phyloP scores from a whole-genome alignment of 2,797 vertebrate genomes.

The Antennarius maculatus region DNA sequence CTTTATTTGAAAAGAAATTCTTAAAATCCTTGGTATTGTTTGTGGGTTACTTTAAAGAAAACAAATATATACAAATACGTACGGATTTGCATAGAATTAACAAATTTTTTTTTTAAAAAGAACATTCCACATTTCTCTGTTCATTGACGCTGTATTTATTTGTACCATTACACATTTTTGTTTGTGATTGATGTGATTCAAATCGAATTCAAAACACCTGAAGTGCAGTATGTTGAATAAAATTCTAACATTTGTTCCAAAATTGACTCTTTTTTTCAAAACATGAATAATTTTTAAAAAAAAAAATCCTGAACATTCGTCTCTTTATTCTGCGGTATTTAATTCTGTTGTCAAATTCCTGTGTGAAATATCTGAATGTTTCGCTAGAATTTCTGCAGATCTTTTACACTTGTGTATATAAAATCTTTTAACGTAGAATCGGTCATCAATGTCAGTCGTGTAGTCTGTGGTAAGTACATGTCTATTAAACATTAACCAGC shows the following conservation, averaged over 20 bases:
- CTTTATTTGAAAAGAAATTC: slow-evolving; percentile 78
- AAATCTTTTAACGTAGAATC: too few species aligned
- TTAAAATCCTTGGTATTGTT: slow-evolving; percentile 66
- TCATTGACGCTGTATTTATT: slow-evolving; percentile 74
- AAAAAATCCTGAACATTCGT: too few species aligned
- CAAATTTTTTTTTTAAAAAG: too few species aligned
- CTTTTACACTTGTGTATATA: too few species aligned
- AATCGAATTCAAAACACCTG: slow-evolving; percentile 75
- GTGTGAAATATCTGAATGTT: too few species aligned
- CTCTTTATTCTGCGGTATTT: too few species aligned
- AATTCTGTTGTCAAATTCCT: too few species aligned
- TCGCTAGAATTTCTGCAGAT: too few species aligned
- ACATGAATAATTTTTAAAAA: too few species aligned
- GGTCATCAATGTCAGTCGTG: too few species aligned
- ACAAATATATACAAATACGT: slow-evolving; percentile 53
- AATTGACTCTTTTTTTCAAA: not conserved
- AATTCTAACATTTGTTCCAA: slow-evolving; percentile 70
- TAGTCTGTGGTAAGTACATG: too few species aligned
- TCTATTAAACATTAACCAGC: too few species aligned
- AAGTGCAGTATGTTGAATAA: slow-evolving; percentile 83
- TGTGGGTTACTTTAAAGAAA: slow-evolving; percentile 61
- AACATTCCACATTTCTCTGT: slow-evolving; percentile 74
- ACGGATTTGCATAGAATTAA: slow-evolving; percentile 47
- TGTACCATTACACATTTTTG: slow-evolving; percentile 76
- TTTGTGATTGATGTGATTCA: slow-evolving; percentile 77